Evolutionary conservation across 2,888 invertebrate genomes (phyloP), one percentile per base, ranked within the genome.

Genomic region (Agriotes lineatus): DNA sequence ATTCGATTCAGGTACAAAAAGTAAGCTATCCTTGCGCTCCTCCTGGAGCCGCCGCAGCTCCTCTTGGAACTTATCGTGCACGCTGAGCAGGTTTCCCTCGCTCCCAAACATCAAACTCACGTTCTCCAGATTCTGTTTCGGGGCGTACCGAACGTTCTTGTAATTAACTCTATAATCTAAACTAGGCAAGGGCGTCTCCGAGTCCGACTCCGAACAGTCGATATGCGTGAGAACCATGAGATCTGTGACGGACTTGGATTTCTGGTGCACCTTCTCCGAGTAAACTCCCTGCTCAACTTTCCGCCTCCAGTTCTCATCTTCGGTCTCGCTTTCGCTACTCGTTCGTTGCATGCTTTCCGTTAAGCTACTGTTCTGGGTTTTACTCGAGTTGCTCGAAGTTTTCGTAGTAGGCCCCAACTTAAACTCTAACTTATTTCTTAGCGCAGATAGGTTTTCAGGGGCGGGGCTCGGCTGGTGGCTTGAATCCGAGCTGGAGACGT

Each of bases 161-260:
- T 81, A 81, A 72, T 80, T 82, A 48, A 76, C 74, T 65, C 79
- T 76, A 73, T 81, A 82, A 73, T 83, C 83, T 64, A 85, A 75
- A 74, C 84, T 85, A 16, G 82, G 83, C 54, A 83, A 69, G 2
- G 84, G 83, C 6, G 85, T 83, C 72, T 88, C 88, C 0, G 87
- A 87, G 72, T 89, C 89, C 3, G 88, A 88, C 77, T 89, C 89
- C 2, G 88, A 88, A 70, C 84, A 85, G 75, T 90, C 90, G 16
- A 91, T 90, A 74, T 90, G 90, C 10, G 90, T 90, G 42, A 91
- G 81, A 33, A 90, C 85, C 90, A 91, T 90, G 20, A 91, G 82
- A 82, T 91, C 90, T 6, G 90, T 88, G 0, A 90, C 90, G 54
- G 90, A 90, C 78, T 88, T 88, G 0, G 90, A 90, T 79, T 90